phyloP scores from a whole-genome alignment of 1,140 invertebrate species.

The Drosophila setifemur region DNA sequence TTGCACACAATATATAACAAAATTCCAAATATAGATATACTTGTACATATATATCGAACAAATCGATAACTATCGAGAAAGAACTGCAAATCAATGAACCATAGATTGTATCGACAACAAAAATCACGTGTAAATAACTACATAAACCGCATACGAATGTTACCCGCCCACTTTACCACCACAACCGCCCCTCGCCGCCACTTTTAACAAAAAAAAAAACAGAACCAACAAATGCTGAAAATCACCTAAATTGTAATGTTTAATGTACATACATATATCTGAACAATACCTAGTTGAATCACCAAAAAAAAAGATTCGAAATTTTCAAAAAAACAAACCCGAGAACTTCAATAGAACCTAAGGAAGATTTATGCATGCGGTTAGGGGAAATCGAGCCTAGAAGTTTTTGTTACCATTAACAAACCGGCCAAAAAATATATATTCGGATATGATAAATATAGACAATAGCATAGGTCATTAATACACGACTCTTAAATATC shows the following conservation, averaged over 20 bases:
- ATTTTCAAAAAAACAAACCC: not conserved
- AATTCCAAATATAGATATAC: slow-evolving; percentile 4
- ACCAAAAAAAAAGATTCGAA: slow-evolving; percentile 1
- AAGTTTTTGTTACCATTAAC: not conserved
- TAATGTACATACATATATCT: slow-evolving; percentile 25
- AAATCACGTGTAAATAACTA: slow-evolving; percentile 67
- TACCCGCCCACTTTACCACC: slow-evolving; percentile 22
- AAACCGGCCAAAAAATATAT: not conserved
- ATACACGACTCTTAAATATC: slow-evolving; percentile 5
- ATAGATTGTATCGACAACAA: slow-evolving; percentile 16
- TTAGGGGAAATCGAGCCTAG: not conserved
- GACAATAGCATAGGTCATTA: slow-evolving; percentile 1
- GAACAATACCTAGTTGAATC: slow-evolving; percentile 6
- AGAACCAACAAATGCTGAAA: slow-evolving; percentile 14
- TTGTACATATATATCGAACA: not conserved
- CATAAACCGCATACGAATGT: slow-evolving; percentile 61
- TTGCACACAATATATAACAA: slow-evolving; percentile 47
- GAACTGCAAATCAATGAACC: not conserved
- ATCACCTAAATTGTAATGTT: slow-evolving; percentile 12
- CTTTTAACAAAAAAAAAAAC: slow-evolving; percentile 13
- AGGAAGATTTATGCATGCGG: slow-evolving; percentile 19
- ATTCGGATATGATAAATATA: not conserved
- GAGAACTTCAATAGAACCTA: not conserved
- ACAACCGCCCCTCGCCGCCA: slow-evolving; percentile 20
- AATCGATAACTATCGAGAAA: not conserved